A percentile compares a stretch with the other conserved stretches of the same genome.
These are phyloP conservation scores for Callithrix jacchus DNA, from an alignment of 2,113 vertebrate genomes.

Conservation along the genomic window DNA sequence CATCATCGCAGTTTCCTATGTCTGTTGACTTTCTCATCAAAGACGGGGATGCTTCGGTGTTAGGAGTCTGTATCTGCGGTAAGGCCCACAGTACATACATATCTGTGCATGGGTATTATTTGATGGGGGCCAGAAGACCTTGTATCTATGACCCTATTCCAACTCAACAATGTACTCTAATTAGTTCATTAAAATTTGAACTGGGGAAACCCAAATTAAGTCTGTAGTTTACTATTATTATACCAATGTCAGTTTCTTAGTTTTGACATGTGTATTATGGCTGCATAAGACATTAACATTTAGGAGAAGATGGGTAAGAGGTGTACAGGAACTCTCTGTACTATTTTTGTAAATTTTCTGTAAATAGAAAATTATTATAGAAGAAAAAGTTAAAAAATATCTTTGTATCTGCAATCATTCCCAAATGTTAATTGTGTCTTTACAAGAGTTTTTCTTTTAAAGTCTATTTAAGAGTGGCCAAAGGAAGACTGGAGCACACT, in stretches of 20 bases:
- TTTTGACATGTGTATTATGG: background rate
- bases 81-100: background rate
- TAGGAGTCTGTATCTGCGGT: background rate
- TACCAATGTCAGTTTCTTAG: background rate
- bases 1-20: background rate
- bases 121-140: background rate
- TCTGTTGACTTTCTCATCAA: background rate
- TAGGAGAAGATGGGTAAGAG: background rate
- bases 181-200: background rate
- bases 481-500: background rate
- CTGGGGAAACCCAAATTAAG: background rate
- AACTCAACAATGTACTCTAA: background rate
- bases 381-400: background rate
- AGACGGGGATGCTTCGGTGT: background rate
- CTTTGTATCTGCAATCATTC: background rate
- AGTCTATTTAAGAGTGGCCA: background rate
- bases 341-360: background rate
- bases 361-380: constrained; percentile 35
- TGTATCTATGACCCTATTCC: background rate
- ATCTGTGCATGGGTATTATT: background rate
- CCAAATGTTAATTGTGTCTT: background rate
- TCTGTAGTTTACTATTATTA: background rate
- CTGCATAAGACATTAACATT: background rate
- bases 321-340: background rate
- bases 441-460: background rate